phyloP scores from a whole-genome alignment of 2,113 vertebrate genomes.

The Rhinolophus ferrumequinum region DNA sequence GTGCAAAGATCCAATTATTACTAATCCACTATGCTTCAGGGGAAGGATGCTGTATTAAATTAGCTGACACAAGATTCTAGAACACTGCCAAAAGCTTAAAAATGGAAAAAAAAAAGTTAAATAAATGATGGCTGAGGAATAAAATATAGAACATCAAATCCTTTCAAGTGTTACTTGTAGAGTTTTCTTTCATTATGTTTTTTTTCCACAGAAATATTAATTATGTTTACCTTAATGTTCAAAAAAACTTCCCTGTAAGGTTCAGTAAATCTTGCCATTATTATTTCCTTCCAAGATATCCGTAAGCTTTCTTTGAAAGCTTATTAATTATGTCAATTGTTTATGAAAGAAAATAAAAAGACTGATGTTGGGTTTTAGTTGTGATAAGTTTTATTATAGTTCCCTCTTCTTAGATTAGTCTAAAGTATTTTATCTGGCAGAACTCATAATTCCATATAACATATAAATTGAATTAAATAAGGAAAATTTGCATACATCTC shows the following conservation, averaged over 20 bases:
- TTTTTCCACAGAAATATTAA: neutral
- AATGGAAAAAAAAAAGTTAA: neutral
- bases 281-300: neutral
- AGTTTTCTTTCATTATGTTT: slow-evolving; percentile 53
- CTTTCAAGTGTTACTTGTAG: slow-evolving; percentile 49
- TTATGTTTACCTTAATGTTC: neutral
- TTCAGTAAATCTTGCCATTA: neutral
- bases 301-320: neutral
- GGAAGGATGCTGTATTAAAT: slow-evolving; percentile 54
- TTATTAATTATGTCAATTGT: neutral
- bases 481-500: neutral
- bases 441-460: neutral
- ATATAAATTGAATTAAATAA: neutral
- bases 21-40: slow-evolving; percentile 61
- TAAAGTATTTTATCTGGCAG: neutral
- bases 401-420: neutral
- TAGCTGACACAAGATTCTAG: slow-evolving; percentile 67
- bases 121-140: neutral
- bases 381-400: neutral
- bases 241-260: fast-evolving
- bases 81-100: slow-evolving; percentile 35
- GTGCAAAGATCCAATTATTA: slow-evolving; percentile 58
- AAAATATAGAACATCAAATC: slow-evolving; percentile 47
- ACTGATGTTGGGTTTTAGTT: neutral
- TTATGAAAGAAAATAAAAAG: neutral